Evolutionary conservation across 2,113 vertebrate genomes (phyloP), one percentile per base, ranked within the genome.

Genomic region (Coptodon bakossiorum): DNA sequence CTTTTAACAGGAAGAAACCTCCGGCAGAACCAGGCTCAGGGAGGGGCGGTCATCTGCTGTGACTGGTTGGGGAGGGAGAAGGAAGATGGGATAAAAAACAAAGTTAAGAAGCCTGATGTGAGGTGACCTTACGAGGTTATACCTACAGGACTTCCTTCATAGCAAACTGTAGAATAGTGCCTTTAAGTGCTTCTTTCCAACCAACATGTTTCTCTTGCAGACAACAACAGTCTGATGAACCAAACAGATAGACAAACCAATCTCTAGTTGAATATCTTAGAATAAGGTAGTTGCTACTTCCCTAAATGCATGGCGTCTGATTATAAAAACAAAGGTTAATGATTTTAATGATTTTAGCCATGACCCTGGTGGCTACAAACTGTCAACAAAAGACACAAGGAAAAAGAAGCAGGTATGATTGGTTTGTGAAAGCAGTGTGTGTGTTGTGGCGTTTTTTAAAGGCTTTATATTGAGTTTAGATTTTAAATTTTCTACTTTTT

Each of bases 101-200:
- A 61, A 31, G 29, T 61, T 84, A 19, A 82, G 66, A 68, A 81
- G 45, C n/a, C 27, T 56, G 63, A 80, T 45, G 9, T 85, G 9
- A n/a, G 63, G 27, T 63, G 10, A 79, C 48, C 36, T 81, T n/a
- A 86, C 8, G 56, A 73, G 54, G 6, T 66, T 57, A 50, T 4
- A 68, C 43, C 43, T 14, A 40, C 7, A 83, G 40, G 40, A 82
- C 12, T 52, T 84, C 3, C 7, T 88, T 73, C 80, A 29, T 43
- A 45, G 54, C 16, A 84, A 85, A 78, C 17, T 68, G 38, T 56
- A 83, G 81, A 89, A 94, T 89, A 92, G 91, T 94, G 94, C 91
- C 90, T 94, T 92, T 86, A 82, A 83, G 83, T 87, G 79, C 86
- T 93, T 90, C 22, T 83, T 68, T 88, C 57, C 68, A 82, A 80